phyloP scores from a whole-genome alignment of 2,888 invertebrate genomes.

The Embidobia sp. region DNA sequence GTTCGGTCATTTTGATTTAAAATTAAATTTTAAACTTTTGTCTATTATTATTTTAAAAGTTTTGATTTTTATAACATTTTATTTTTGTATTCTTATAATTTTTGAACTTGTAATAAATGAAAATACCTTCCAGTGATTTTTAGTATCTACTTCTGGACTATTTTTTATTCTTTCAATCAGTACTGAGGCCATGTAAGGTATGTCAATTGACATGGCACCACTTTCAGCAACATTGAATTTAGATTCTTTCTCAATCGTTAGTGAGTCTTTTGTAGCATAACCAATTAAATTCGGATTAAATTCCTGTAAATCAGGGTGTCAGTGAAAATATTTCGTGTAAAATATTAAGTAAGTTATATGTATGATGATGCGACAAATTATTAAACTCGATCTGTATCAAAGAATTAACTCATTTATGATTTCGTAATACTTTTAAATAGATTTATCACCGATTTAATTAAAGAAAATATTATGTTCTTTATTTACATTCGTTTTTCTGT shows the following conservation, averaged over 20 bases:
- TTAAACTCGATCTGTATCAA: too few species aligned
- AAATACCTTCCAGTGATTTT: conserved; percentile 85
- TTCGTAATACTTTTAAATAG: too few species aligned
- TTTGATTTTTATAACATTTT: too few species aligned
- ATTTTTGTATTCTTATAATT: neutral
- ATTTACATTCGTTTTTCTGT: too few species aligned
- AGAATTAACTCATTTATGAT: too few species aligned
- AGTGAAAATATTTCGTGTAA: neutral
- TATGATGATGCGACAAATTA: too few species aligned
- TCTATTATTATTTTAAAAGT: too few species aligned
- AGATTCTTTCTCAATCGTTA: conserved; percentile 81
- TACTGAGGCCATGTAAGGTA: conserved; percentile 83
- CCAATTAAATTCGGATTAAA: conserved; percentile 86
- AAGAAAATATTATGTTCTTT: too few species aligned
- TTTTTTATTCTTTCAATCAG: conserved; percentile 83
- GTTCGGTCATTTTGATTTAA: too few species aligned
- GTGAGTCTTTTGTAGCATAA: conserved; percentile 83
- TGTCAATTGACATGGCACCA: conserved; percentile 84
- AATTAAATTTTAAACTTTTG: too few species aligned
- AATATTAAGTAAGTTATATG: too few species aligned
- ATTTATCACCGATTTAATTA: too few species aligned
- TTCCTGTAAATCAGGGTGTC: conserved; percentile 74
- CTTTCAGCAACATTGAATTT: conserved; percentile 85
- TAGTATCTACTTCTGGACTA: conserved; percentile 83
- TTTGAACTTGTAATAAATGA: conserved; percentile 7